These are phyloP conservation scores for Otolemur garnettii DNA, from an alignment of 2,113 vertebrate species.

Conservation along the genomic window DNA sequence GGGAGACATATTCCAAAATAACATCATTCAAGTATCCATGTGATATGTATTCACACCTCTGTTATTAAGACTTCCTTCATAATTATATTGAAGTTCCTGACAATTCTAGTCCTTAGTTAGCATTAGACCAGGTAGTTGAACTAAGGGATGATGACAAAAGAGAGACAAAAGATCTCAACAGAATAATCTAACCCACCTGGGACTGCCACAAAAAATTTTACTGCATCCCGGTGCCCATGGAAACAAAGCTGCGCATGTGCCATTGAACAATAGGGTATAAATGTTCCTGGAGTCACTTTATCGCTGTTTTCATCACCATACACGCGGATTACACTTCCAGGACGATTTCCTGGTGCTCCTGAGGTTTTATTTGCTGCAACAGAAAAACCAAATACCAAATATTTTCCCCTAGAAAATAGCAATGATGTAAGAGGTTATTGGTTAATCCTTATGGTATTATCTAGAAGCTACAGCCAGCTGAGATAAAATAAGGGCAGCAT, in stretches of 20 bases:
- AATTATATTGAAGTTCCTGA: not conserved
- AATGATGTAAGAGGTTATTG: constrained; percentile 74
- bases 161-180: not conserved
- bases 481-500: constrained; percentile 87
- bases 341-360: constrained; percentile 89
- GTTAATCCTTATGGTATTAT: constrained; percentile 87
- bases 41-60: not conserved
- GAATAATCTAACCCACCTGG: constrained; percentile 90
- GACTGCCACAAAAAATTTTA: constrained; percentile 98
- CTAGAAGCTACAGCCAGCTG: constrained; percentile 91
- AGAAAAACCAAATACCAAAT: constrained; percentile 78
- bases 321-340: constrained; percentile 94
- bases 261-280: constrained; percentile 98
- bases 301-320: constrained; percentile 97
- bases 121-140: not conserved
- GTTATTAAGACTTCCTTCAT: not conserved
- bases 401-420: constrained; percentile 78
- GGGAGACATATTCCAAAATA: constrained; percentile 14
- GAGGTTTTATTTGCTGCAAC: constrained; percentile 91
- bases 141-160: not conserved
- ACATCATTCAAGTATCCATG: constrained; percentile 5
- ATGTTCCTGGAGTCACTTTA: constrained; percentile 96
- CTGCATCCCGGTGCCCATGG: constrained; percentile 97
- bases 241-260: constrained; percentile 98
- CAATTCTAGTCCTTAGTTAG: not conserved